Base-by-base conservation (phyloP, 2,888 invertebrate species). In the Mallateleia sp. region DNA sequence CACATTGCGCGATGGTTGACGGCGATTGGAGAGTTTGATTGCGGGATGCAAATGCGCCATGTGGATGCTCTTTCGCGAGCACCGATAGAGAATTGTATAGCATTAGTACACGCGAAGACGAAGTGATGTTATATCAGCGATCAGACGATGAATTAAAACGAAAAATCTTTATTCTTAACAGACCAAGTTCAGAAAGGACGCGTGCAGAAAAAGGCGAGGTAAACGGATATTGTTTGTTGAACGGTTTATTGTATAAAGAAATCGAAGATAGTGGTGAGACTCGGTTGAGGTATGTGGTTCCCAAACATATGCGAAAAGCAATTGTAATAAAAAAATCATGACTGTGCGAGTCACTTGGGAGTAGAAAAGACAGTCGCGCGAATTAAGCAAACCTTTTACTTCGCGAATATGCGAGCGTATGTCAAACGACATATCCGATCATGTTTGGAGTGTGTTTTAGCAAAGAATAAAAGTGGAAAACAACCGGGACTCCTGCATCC, bases 201-300 rank as follows among this genome's bases (percentile, higher is more conserved):
- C 28, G 42, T 1, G 14, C 11, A 3, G 75, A 75, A 25, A 52
- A 32, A 18, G 42, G 28, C 8, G 52, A 38, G 4, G 42, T 52
- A 6, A 24, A 25, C 9, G 58, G 20, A 18, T 77, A 54, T 32
- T 1, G 2, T 1, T 54, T 77, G 15, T 5, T n/a, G 7, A 56
- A 64, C 15, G 75, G 75, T 18, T 6, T 77, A 32, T 56, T 77
- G 32, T 77, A 52, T 56, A 77, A 64, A 38, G 9, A 20, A 4
- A n/a, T 32, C 5, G 18, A 24, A 14, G 3, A 22, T 0, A 15
- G 18, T 18, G 22, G 18, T 20, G 14, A 18, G 28, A 25, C 1
- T 34, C n/a, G 2, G 32, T 4, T 8, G 32, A 32, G 14, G 2
- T 75, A 45, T 52, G 74, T 75, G 4, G 18, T 62, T 5, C 72